These are phyloP conservation scores for Solea solea DNA, from an alignment of 2,113 vertebrate genomes.

Conservation along the genomic window DNA sequence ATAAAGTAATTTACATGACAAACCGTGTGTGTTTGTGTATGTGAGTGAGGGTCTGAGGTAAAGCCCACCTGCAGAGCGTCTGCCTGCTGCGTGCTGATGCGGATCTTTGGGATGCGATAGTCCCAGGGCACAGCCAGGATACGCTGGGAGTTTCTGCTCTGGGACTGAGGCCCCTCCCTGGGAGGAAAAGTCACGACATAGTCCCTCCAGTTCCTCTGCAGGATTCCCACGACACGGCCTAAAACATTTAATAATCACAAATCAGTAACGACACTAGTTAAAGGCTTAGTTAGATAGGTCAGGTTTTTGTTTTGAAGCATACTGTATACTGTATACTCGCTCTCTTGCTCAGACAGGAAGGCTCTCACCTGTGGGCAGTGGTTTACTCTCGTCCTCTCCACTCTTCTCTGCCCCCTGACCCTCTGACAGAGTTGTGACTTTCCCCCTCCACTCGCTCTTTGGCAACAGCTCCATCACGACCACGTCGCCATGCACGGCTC, in stretches of 20 bases:
- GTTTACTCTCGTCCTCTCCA: conserved; percentile 81
- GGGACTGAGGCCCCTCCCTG: conserved; percentile 87
- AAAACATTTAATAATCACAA: neutral
- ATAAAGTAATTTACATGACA: neutral
- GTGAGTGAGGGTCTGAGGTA: neutral
- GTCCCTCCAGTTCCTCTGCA: conserved; percentile 96
- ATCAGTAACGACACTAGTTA: neutral
- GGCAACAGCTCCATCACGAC: conserved; percentile 90
- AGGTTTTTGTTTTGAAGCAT: too few relatives aligned
- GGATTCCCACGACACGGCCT: conserved; percentile 91
- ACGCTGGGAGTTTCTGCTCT: conserved; percentile 88
- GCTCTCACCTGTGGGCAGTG: conserved; percentile 89
- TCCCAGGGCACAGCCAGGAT: conserved; percentile 94
- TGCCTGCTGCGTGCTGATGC: conserved; percentile 94
- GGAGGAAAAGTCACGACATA: conserved; percentile 95
- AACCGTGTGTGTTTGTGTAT: neutral
- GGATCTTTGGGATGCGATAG: conserved; percentile 92
- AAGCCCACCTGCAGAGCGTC: conserved; percentile 88
- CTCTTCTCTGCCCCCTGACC: conserved; percentile 84
- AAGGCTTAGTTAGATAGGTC: too few relatives aligned
- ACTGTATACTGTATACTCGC: too few relatives aligned
- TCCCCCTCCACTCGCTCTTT: conserved; percentile 88
- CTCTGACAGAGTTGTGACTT: conserved; percentile 84
- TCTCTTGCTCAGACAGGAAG: too few relatives aligned
- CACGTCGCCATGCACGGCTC: conserved; percentile 89